Percentiles rank a stretch among this genome's conserved stretches.
Evolutionary conservation across 2,797 vertebrate genomes (phyloP).

Genomic region (Cyprinella venusta): DNA sequence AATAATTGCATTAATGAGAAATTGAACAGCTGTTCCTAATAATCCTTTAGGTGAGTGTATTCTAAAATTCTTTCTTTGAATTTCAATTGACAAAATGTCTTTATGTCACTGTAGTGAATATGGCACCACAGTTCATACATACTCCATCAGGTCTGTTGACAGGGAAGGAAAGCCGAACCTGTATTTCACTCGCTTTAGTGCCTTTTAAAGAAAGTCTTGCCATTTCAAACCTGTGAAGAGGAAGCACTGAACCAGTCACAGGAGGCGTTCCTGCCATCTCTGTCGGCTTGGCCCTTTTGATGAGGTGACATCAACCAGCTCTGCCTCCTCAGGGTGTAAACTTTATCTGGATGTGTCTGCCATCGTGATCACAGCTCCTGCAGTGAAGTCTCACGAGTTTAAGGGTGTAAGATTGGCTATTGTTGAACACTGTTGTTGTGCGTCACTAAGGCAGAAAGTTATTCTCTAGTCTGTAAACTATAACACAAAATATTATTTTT

Average conservation of each 20-base stretch:
- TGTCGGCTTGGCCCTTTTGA: slow-evolving; percentile 18
- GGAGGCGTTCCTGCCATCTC: not conserved
- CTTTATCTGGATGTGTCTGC: slow-evolving; percentile 38
- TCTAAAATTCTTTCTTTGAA: too few species aligned
- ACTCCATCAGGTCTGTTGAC: not conserved
- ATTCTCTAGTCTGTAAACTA: slow-evolving; percentile 17
- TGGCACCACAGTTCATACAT: too few species aligned
- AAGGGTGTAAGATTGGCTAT: slow-evolving; percentile 41
- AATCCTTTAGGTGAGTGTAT: too few species aligned
- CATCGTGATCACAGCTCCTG: slow-evolving; percentile 29
- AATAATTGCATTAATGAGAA: too few species aligned
- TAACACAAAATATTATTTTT: not conserved
- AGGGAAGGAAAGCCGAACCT: not conserved
- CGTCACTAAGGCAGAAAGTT: slow-evolving; percentile 5
- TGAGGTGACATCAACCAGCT: slow-evolving; percentile 18
- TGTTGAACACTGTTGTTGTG: slow-evolving; percentile 17
- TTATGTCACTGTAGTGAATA: too few species aligned
- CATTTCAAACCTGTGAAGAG: not conserved
- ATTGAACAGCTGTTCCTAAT: too few species aligned
- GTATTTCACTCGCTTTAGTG: not conserved
- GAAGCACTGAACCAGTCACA: slow-evolving; percentile 9
- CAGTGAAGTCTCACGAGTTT: slow-evolving; percentile 38
- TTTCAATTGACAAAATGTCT: too few species aligned
- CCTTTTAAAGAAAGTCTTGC: not conserved
- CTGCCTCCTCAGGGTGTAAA: slow-evolving; percentile 30